phyloP scores from a whole-genome alignment of 2,797 vertebrate genomes.

The Melanotaenia trifasciata region DNA sequence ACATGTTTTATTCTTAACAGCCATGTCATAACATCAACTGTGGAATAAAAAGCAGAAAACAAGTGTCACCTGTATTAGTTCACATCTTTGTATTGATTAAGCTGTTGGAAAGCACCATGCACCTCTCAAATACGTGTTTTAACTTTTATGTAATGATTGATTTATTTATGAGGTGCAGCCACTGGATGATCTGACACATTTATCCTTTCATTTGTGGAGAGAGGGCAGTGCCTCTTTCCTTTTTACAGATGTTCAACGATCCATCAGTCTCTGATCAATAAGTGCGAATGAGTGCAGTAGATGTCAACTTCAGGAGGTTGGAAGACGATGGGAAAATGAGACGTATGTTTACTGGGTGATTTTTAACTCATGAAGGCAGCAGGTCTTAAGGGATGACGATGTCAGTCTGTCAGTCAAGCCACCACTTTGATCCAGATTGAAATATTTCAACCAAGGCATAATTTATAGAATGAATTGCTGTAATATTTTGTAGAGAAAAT shows the following conservation, averaged over 20 bases:
- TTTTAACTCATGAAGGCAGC: neutral
- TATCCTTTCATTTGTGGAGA: conserved; percentile 28
- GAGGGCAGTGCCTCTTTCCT: conserved; percentile 5
- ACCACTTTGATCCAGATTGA: conserved; percentile 4
- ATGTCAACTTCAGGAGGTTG: conserved; percentile 26
- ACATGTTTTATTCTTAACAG: conserved; percentile 32
- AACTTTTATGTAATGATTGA: conserved; percentile 44
- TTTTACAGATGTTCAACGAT: conserved; percentile 30
- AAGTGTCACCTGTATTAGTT: conserved; percentile 13
- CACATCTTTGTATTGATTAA: conserved; percentile 28
- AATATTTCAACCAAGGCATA: conserved; percentile 3
- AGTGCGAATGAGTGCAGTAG: conserved; percentile 17
- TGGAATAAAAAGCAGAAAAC: conserved; percentile 19
- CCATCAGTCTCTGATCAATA: conserved; percentile 34
- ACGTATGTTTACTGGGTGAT: conserved; percentile 3
- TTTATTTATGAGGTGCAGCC: conserved; percentile 62
- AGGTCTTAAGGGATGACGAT: neutral
- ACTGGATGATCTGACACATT: conserved; percentile 38
- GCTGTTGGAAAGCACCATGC: conserved; percentile 23
- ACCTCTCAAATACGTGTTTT: conserved; percentile 11
- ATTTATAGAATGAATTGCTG: neutral
- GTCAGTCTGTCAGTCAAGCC: neutral
- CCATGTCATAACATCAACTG: conserved; percentile 35
- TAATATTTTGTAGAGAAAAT: neutral
- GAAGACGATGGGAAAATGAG: neutral